Evolutionary conservation across 1,140 invertebrate genomes (phyloP), one percentile per base, ranked within the genome.

Genomic region (Anastrepha obliqua): DNA sequence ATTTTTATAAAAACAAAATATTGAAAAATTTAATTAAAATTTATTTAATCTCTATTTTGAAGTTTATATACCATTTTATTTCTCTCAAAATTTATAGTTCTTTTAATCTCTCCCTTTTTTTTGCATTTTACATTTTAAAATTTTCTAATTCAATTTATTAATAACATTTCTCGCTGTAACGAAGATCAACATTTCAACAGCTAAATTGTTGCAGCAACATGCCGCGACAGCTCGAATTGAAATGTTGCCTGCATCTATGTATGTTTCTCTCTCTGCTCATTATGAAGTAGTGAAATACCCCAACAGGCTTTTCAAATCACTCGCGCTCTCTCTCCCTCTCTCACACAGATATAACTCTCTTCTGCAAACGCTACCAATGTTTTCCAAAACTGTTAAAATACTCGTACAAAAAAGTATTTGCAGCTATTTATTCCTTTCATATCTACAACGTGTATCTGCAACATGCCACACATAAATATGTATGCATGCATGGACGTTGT

Each of bases 391-490:
- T 55, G 47, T 9, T 81, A 8, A 20, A 20, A 55, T 58, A 81
- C 44, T 29, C 29, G 29, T 29, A 29, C 29, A 29, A 29, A 29
- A 29, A 29, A 29, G 51, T 55, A 11, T 55, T 55, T 55, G 0
- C 15, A 13, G 13, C n/a, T 74, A 29, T 70, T 70, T 70, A 70
- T 74, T 42, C 17, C 44, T 70, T 70, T 74, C 70, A 74, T 74
- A 74, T 74, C 70, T 74, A 20, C 47, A 81, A 20, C 74, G 42
- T 74, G 67, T 74, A 81, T 55, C 74, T 55, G 20, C 74, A 58
- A 81, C 74, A 81, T 67, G 64, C 29, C 64, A 67, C n/a, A 67
- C 29, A 67, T 29, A 29, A 67, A 67, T 29, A 81, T 55, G 42
- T 74, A 51, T 29, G 20, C 9, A 58, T 81, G 47, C 5, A 29